A percentile compares a stretch with the other conserved stretches of the same genome.
Conservation (phyloP, 2,113 vertebrate species). For the Lota lota region DNA sequence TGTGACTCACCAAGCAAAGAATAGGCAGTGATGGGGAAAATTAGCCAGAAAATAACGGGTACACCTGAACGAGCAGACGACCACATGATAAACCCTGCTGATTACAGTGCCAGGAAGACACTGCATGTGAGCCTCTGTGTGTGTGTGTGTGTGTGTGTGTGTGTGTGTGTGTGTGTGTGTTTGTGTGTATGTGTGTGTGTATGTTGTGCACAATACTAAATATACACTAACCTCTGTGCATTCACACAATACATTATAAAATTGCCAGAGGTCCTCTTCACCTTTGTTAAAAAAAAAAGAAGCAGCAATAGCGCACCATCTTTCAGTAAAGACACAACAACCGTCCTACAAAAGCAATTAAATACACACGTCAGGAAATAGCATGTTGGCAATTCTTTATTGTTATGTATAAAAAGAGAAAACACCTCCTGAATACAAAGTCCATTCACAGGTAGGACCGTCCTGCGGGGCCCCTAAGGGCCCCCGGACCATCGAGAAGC, state of each 20-base stretch:
- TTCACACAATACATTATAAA: too few relatives aligned
- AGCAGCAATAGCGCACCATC: too few relatives aligned
- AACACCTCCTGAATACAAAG: slow-evolving; percentile 68
- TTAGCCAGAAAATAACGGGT: slow-evolving; percentile 36
- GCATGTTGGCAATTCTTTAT: slow-evolving; percentile 67
- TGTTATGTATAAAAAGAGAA: slow-evolving; percentile 63
- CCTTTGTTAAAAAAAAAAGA: too few relatives aligned
- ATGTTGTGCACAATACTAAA: background rate
- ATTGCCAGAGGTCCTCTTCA: too few relatives aligned
- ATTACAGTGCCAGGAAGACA: background rate
- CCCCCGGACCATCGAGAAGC: too few relatives aligned
- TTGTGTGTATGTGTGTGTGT: background rate
- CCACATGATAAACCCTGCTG: slow-evolving; percentile 28
- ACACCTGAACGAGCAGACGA: slow-evolving; percentile 28
- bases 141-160: background rate
- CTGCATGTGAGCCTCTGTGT: background rate
- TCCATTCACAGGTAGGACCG: slow-evolving; percentile 73
- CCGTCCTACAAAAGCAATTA: too few relatives aligned
- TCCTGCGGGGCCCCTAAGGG: background rate
- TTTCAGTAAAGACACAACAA: too few relatives aligned
- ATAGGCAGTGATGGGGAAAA: slow-evolving; percentile 47
- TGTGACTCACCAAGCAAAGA: slow-evolving; percentile 40
- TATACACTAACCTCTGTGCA: too few relatives aligned
- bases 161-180: slow-evolving; percentile 4
- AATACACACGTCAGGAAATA: background rate